A percentile compares a stretch with the other conserved stretches of the same genome.
Evolutionary conservation across 2,797 vertebrate species (phyloP).

Genomic region (Melanotaenia pygmaea): DNA sequence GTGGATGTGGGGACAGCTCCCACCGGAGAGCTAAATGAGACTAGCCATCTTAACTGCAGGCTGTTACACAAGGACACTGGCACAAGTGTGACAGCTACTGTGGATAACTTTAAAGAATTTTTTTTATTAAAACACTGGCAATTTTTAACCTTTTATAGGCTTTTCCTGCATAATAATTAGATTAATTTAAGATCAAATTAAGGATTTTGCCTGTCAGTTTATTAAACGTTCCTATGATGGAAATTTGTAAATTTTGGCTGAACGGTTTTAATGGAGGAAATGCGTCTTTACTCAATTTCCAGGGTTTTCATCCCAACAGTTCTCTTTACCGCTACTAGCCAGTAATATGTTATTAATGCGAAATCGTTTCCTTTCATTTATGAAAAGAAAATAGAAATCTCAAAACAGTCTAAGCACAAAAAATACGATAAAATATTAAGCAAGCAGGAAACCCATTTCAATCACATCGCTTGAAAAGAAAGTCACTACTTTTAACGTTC

Average conservation of each 20-base stretch:
- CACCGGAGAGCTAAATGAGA: constrained; percentile 14
- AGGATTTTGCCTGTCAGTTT: background rate
- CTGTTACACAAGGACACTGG: background rate
- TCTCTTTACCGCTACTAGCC: too few relatives aligned
- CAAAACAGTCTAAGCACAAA: background rate
- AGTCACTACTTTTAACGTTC: constrained; percentile 6
- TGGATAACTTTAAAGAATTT: background rate
- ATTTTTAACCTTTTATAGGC: background rate
- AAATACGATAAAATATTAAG: background rate
- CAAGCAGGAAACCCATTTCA: background rate
- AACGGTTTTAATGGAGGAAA: constrained; percentile 7
- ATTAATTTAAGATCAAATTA: constrained; percentile 5
- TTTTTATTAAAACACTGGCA: background rate
- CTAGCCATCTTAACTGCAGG: constrained; percentile 4
- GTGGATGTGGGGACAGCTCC: constrained; percentile 24
- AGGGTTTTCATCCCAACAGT: background rate
- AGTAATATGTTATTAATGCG: too few relatives aligned
- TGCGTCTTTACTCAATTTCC: background rate
- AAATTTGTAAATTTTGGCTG: background rate
- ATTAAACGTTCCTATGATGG: background rate
- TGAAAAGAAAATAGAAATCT: background rate
- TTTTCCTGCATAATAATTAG: background rate
- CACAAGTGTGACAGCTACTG: constrained; percentile 6
- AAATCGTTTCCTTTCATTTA: background rate
- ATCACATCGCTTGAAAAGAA: constrained; percentile 17